A percentile compares a stretch with the other conserved stretches of the same genome.
Evolutionary conservation across 2,888 invertebrate genomes (phyloP).

Genomic region (Scaptodrosophila latifasciaeformis): DNA sequence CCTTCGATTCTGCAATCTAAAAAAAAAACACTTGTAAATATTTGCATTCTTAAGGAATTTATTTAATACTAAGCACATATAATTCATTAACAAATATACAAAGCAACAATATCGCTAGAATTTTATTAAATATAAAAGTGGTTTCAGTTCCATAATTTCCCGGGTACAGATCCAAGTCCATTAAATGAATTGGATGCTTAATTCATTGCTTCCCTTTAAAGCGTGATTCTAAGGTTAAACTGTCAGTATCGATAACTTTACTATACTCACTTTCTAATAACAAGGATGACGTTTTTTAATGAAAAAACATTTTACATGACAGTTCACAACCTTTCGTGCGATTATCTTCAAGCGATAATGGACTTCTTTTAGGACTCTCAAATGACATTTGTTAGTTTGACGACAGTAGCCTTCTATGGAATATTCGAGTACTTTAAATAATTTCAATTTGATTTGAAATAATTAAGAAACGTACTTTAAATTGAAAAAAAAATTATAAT

Average conservation of each 20-base stretch:
- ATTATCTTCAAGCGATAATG: slow-evolving; percentile 4
- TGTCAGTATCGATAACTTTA: neutral
- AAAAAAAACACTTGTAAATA: no score
- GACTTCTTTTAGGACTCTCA: slow-evolving; percentile 13
- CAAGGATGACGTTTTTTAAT: neutral
- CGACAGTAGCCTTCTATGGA: neutral
- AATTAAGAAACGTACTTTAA: no score
- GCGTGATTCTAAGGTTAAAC: no score
- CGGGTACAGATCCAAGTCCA: neutral
- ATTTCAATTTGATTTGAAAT: no score
- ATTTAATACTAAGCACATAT: no score
- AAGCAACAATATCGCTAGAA: no score
- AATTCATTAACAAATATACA: no score
- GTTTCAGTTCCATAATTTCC: neutral
- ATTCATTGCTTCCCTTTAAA: neutral
- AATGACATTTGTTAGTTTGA: slow-evolving; percentile 12
- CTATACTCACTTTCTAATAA: neutral
- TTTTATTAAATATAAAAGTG: neutral
- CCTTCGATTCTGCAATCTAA: no score
- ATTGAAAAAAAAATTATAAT: no score
- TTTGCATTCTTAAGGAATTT: no score
- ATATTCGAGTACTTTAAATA: no score
- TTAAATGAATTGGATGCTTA: no score
- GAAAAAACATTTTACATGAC: neutral
- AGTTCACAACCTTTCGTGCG: neutral